Evolutionary conservation across 2,113 vertebrate genomes (phyloP).

Genomic region (Pongo abelii): DNA sequence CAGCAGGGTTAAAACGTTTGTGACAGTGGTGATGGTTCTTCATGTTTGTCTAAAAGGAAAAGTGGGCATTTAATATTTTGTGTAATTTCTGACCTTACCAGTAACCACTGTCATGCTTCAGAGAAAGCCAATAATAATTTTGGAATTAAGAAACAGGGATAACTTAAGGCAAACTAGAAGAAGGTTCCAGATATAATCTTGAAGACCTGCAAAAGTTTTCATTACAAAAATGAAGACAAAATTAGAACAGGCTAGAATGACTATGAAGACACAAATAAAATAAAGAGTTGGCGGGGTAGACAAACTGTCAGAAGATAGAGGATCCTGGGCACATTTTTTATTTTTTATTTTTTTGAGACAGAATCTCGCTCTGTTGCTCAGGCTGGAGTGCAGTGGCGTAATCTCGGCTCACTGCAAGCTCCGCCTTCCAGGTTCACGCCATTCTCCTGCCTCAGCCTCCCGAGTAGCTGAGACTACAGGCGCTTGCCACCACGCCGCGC

Average conservation of each 20-base stretch:
- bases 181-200: background rate
- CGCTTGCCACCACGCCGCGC: too few relatives aligned
- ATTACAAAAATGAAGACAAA: background rate
- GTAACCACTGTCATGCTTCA: background rate
- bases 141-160: background rate
- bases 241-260: background rate
- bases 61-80: background rate
- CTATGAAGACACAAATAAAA: background rate
- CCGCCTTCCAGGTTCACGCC: too few relatives aligned
- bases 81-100: constrained; percentile 30
- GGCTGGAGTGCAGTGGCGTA: too few relatives aligned
- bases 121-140: background rate
- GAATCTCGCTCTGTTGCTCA: too few relatives aligned
- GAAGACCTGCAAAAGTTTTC: background rate
- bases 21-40: background rate
- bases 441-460: too few relatives aligned
- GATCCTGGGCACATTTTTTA: background rate
- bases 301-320: background rate
- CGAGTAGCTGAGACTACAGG: too few relatives aligned
- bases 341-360: too few relatives aligned
- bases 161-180: background rate
- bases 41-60: background rate
- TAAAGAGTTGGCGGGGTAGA: background rate
- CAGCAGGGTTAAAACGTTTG: background rate
- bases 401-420: too few relatives aligned